These are phyloP conservation scores for Harpegnathos saltator DNA, from an alignment of 1,140 invertebrate species.

Conservation along the genomic window DNA sequence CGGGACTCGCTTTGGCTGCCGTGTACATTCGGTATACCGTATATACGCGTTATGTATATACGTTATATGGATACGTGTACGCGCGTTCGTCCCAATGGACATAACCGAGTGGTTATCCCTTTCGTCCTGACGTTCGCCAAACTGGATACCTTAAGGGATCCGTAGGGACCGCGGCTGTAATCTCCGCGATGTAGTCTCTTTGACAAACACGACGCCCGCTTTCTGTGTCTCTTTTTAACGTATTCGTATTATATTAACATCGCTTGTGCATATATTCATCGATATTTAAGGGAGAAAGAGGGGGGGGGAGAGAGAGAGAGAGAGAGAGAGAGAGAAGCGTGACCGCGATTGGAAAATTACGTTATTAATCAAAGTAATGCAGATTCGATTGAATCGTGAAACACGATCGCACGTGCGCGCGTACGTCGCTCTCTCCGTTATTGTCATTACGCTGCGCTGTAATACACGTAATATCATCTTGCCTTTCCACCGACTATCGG, in stretches of 20 bases:
- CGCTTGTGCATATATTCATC: neutral
- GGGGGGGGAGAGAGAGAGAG: neutral
- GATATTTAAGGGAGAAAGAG: neutral
- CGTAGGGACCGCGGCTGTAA: slow-evolving; percentile 42
- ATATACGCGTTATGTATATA: slow-evolving; percentile 60
- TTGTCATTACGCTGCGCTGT: slow-evolving; percentile 1
- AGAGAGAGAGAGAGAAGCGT: neutral
- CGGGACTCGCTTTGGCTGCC: slow-evolving; percentile 44
- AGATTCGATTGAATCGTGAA: neutral
- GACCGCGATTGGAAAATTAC: neutral
- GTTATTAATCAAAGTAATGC: neutral
- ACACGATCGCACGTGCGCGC: neutral
- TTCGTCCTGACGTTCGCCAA: slow-evolving; percentile 58
- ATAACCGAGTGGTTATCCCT: slow-evolving; percentile 59
- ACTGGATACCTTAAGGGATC: slow-evolving; percentile 53
- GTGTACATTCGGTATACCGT: slow-evolving; percentile 34
- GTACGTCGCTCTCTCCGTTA: neutral
- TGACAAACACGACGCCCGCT: neutral
- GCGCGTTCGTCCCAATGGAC: slow-evolving; percentile 57
- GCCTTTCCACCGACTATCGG: neutral
- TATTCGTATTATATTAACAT: neutral
- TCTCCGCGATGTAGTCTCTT: slow-evolving; percentile 35
- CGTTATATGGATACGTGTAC: slow-evolving; percentile 5
- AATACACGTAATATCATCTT: neutral
- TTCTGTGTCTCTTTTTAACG: neutral